Conservation (phyloP, 2,113 vertebrate genomes). For the Etheostoma cragini region DNA sequence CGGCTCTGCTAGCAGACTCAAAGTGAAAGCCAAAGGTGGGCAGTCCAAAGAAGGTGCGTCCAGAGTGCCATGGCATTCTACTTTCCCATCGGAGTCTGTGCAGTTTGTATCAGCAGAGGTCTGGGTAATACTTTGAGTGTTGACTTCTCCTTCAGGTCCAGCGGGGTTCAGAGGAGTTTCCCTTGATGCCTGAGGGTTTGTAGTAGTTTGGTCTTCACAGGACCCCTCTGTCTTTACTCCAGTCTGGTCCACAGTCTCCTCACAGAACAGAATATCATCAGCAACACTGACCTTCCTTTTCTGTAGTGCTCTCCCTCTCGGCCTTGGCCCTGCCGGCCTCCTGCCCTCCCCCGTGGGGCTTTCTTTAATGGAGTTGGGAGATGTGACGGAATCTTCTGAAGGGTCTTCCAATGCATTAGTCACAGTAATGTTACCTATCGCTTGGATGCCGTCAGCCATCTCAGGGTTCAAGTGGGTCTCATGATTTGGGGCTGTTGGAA, state of each 20-base stretch:
- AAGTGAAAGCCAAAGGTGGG: neutral
- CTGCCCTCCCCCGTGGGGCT: neutral
- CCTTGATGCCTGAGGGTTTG: neutral
- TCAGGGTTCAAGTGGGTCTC: constrained; percentile 19
- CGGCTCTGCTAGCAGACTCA: neutral
- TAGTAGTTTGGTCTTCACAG: constrained; percentile 31
- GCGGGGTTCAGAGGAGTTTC: neutral
- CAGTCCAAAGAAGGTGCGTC: neutral
- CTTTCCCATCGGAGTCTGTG: constrained; percentile 8
- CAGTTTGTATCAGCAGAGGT: neutral
- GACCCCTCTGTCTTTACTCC: neutral
- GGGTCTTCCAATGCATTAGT: neutral
- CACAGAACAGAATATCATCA: neutral
- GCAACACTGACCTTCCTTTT: constrained; percentile 44
- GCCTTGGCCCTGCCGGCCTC: neutral
- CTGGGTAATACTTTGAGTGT: neutral
- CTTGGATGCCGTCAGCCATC: neutral
- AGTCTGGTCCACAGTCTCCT: constrained; percentile 18
- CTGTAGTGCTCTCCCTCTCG: constrained; percentile 20
- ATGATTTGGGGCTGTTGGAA: constrained; percentile 31
- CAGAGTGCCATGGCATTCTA: neutral
- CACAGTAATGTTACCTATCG: neutral
- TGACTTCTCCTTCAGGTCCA: neutral
- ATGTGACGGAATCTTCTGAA: neutral
- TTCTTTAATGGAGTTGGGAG: neutral